These are phyloP conservation scores for Mycteria americana DNA, from an alignment of 2,797 vertebrate species.

Conservation along the genomic window DNA sequence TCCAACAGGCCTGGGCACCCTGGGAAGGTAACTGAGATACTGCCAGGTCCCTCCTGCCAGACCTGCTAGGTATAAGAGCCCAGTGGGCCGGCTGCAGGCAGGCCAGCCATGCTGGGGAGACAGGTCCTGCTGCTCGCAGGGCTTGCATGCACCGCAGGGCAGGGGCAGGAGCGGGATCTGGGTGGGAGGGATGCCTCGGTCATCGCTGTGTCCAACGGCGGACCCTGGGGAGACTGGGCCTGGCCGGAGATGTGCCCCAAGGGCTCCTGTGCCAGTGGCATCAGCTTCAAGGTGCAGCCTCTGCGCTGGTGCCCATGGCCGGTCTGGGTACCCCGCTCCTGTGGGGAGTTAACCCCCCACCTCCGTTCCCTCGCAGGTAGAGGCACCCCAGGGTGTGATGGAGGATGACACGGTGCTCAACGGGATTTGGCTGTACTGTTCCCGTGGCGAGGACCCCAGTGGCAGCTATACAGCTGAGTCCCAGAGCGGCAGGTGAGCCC, in stretches of 20 bases:
- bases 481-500: background rate
- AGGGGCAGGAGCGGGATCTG: background rate
- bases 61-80: background rate
- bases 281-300: background rate
- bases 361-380: background rate
- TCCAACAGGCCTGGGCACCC: too few relatives aligned
- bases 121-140: background rate
- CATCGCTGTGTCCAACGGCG: rapidly evolving
- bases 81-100: rapidly evolving
- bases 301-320: rapidly evolving
- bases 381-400: background rate
- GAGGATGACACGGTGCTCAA: rapidly evolving
- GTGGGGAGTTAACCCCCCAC: background rate
- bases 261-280: rapidly evolving
- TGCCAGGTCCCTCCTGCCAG: background rate
- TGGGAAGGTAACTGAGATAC: background rate
- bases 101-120: background rate
- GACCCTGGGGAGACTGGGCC: background rate
- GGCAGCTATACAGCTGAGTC: rapidly evolving
- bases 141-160: rapidly evolving
- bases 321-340: rapidly evolving
- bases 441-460: rapidly evolving
- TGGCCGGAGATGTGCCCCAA: background rate
- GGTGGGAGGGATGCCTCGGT: background rate
- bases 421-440: background rate